Base-by-base conservation (phyloP, 2,888 invertebrate genomes). In the Athetis lepigone region DNA sequence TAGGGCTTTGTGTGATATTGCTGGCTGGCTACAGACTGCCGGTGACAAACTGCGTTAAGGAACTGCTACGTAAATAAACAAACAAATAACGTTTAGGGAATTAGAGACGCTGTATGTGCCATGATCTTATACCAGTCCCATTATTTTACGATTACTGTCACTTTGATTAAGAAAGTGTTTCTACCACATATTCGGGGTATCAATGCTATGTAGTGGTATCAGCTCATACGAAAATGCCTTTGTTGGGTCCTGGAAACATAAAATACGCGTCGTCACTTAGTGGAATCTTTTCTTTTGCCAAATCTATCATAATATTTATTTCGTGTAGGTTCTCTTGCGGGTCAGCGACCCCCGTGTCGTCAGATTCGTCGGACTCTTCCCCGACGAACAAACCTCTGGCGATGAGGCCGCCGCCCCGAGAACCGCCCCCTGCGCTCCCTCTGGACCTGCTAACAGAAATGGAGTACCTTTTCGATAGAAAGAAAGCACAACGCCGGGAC, bases 361-460 rank as follows among this genome's bases (percentile, higher is more conserved):
- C 94, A 0, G 91, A 90, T 58, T 94, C 94, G 4, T 91, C 92
- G 2, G 88, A 88, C 46, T 90, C 92, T 13, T 88, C 89, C 16
- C 89, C 88, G 25, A 81, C 88, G 39, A 85, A 84, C 61, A 89
- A 88, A 8, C 80, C 83, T 11, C 25, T 40, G n/a, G 8, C 13
- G 36, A 55, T 11, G 40, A 50, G 66, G 29, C 70, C 46, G 7
- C 62, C 36, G 2, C 85, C 84, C 2, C 86, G 86, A 29, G 89
- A 85, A 18, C 82, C 88, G 0, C 87, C 91, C 1, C 85, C 90
- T 0, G 81, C 86, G 0, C 82, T 92, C 0, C 92, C 92, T 0
- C 88, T 94, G n/a, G 93, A 95, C 58, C 85, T 95, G 3, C 89
- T 94, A 64, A 92, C 90, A 0, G 94, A 95, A 74, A 94, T 94